Evolutionary conservation across 2,113 vertebrate species (phyloP).

Genomic region (Fregetta grallaria): DNA sequence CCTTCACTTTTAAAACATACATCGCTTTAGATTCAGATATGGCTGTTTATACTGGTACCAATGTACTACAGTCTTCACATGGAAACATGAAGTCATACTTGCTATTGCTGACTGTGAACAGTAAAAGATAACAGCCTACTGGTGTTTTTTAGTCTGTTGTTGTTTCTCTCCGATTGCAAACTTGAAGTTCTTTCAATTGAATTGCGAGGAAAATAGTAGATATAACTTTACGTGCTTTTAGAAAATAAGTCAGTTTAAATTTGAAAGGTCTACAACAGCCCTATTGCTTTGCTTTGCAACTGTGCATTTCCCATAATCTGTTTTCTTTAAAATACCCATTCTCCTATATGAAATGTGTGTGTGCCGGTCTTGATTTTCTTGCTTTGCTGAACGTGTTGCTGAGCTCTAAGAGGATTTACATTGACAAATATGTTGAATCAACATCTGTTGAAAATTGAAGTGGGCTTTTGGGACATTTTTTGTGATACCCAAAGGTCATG

Average conservation of each 20-base stretch:
- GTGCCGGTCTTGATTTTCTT: neutral
- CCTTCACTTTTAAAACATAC: neutral
- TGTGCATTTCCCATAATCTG: neutral
- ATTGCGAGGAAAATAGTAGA: neutral
- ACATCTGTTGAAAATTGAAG: constrained; percentile 40
- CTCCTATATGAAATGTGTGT: neutral
- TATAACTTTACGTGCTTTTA: neutral
- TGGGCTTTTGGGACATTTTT: constrained; percentile 34
- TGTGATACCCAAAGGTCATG: neutral
- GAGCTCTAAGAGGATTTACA: constrained; percentile 21
- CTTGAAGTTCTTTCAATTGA: neutral
- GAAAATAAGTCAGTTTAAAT: neutral
- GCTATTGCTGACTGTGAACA: neutral
- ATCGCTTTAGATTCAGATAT: neutral
- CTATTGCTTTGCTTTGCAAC: neutral
- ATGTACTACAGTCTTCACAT: neutral
- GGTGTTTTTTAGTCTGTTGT: neutral
- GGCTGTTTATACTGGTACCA: neutral
- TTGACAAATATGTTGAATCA: neutral
- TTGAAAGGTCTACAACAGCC: neutral
- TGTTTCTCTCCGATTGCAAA: neutral
- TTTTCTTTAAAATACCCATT: neutral
- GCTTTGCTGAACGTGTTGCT: neutral
- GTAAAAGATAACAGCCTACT: neutral
- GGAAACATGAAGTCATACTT: neutral